Base-by-base conservation (phyloP, 2,888 invertebrate genomes). In the Leptothorax acervorum region DNA sequence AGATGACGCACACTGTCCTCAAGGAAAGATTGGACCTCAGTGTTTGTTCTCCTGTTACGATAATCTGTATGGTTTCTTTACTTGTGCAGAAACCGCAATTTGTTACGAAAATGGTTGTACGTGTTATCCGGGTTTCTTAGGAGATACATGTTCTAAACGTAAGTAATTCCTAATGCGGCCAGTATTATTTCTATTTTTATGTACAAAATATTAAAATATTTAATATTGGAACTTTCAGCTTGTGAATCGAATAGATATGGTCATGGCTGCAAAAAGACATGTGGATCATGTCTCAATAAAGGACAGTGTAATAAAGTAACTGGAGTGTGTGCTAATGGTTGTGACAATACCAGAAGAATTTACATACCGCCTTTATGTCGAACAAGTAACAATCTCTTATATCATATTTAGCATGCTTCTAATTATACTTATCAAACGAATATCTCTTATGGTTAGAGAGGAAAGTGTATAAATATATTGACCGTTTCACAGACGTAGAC, bases 31-130 rank as follows among this genome's bases (percentile, higher is more conserved):
- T 9, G 92, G 92, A 9, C 83, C 88, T 0, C 51, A 84, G 6
- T 92, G 92, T 75, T 73, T 74, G 0, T 39, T 87, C 3, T 74
- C 23, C 0, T 92, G 92, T 60, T 0, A 0, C 0, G 0, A 8
- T 48, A 70, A 73, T 23, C 18, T 86, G 28, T 18, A 68, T 9
- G 39, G 23, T 3, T 2, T 63, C 0, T 1, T 0, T 2, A n/a
- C 89, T 18, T 92, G 92, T 45, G 0, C 6, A 35, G 55, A 18
- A 66, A 66, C 23, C 0, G 39, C 70, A 8, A 87, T 90, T 42
- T 93, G 92, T 48, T 86, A 89, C 15, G 15, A 85, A 66, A 28
- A 42, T 3, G 89, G 90, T 3, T 93, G 93, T 62, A 88, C 84
- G 6, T 93, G 92, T 70, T 76, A 88, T 28, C 79, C 79, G 2